Base-by-base conservation (phyloP, 2,797 vertebrate species). In the Eulemur rubriventer region DNA sequence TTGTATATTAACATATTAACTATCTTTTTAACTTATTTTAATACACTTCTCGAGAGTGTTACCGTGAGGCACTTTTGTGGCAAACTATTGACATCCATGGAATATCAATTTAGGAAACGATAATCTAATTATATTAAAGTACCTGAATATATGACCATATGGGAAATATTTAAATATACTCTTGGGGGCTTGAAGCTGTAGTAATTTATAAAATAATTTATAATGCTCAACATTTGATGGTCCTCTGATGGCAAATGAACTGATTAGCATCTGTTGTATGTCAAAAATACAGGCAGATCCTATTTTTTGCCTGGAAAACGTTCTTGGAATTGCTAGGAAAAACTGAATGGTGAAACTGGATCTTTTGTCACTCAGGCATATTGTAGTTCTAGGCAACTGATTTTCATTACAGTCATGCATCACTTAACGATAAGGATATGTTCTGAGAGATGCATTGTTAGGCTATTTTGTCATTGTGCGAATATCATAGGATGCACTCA, bases 21-120 rank as follows among this genome's bases (percentile, higher is more conserved):
- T 82, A 33, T 41, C 43, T 61, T 85, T 87, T 90, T 63, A 72
- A 95, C 20, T 92, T 79, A 83, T 65, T 84, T 92, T 67, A 92
- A 76, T 80, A 76, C 24, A 67, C 69, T 87, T 89, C 63, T 95
- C 38, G 83, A 89, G 95, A 86, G 2, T 61, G 85, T 92, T 93
- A 92, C 69, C 79, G 35, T 28, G 72, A 92, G 43, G 90, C 86
- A 83, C 17, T 33, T 85, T 65, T 46, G 30, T 57, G 61, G 24
- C 30, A 85, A 93, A 70, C n/a, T 67, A 61, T 79, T 80, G 89
- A 75, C 10, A 72, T 55, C 59, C 48, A 33, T 7, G 41, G 14
- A 92, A 92, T 30, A 70, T 61, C 33, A 81, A 13, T 50, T 92
- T 67, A 76, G 55, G 33, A 76, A 96, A 89, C 46, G 26, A 85